A percentile compares a stretch with the other conserved stretches of the same genome.
Conservation (phyloP, 2,113 vertebrate genomes). For the Seriola quinqueradiata region DNA sequence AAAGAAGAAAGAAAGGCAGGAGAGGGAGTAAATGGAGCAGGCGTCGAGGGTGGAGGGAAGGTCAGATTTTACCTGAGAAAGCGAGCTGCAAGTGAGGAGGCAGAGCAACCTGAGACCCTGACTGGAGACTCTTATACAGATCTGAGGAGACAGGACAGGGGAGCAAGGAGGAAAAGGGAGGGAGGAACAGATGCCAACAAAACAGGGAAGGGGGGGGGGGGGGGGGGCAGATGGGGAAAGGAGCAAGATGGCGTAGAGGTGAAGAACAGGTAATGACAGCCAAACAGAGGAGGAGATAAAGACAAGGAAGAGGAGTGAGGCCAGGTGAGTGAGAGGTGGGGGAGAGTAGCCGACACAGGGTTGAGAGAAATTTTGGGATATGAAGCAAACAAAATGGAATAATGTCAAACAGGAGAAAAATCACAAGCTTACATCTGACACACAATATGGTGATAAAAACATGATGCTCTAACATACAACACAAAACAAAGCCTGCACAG, state of each 20-base stretch:
- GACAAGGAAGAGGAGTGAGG: not conserved
- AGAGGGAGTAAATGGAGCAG: conserved; percentile 38
- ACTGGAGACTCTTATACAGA: conserved; percentile 99
- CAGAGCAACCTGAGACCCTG: conserved; percentile 94
- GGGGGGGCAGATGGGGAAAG: not conserved
- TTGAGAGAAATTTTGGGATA: conserved; percentile 30
- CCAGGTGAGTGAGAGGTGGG: not conserved
- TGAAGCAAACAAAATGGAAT: conserved; percentile 69
- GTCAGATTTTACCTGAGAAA: conserved; percentile 92
- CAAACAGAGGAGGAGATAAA: conserved; percentile 34
- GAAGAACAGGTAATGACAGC: conserved; percentile 7
- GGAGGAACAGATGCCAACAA: conserved; percentile 30
- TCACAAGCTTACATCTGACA: conserved; percentile 59
- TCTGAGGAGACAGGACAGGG: conserved; percentile 87
- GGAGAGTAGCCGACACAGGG: not conserved
- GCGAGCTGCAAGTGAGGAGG: conserved; percentile 97
- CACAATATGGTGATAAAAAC: conserved; percentile 60
- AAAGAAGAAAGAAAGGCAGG: not conserved
- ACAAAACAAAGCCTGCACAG: conserved; percentile 49
- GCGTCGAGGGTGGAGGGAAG: conserved; percentile 36
- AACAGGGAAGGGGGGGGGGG: not conserved
- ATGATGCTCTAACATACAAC: conserved; percentile 51
- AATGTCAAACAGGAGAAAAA: conserved; percentile 61
- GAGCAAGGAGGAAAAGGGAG: conserved; percentile 31
- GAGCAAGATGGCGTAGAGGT: conserved; percentile 1